phyloP scores from a whole-genome alignment of 2,888 invertebrate species.

The Apoda limacodes region DNA sequence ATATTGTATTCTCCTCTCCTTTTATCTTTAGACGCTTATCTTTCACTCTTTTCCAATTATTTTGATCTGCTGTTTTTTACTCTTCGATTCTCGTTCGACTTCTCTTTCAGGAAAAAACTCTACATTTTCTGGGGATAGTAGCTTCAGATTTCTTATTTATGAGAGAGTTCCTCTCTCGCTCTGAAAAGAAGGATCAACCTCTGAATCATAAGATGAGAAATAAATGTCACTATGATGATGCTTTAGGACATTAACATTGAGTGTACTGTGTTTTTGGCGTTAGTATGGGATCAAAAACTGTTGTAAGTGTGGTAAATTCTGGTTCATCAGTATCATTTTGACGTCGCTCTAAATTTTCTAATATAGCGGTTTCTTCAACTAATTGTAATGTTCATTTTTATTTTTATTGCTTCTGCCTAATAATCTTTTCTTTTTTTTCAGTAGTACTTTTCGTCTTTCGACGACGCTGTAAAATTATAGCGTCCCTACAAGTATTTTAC shows the following conservation, averaged over 20 bases:
- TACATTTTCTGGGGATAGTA: constrained; percentile 10
- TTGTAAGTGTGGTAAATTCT: constrained; percentile 9
- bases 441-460: constrained; percentile 6
- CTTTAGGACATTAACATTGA: constrained; percentile 1
- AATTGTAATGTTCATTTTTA: constrained; percentile 1
- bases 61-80: constrained; percentile 5
- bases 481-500: no score
- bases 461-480: no score
- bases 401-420: not conserved
- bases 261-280: constrained; percentile 4
- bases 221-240: constrained; percentile 5
- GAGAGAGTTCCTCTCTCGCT: constrained; percentile 3
- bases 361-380: constrained; percentile 2
- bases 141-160: constrained; percentile 13
- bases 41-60: constrained; percentile 10
- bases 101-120: constrained; percentile 13
- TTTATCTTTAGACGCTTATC: constrained; percentile 13
- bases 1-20: constrained; percentile 13
- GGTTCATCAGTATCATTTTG: no score
- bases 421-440: constrained; percentile 5
- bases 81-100: constrained; percentile 6
- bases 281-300: constrained; percentile 2
- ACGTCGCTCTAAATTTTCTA: constrained; percentile 6
- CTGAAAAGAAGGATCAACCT: constrained; percentile 6
- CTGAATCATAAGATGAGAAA: constrained; percentile 6